Evolutionary conservation across 2,113 vertebrate genomes (phyloP).

Genomic region (Apaloderma vittatum): DNA sequence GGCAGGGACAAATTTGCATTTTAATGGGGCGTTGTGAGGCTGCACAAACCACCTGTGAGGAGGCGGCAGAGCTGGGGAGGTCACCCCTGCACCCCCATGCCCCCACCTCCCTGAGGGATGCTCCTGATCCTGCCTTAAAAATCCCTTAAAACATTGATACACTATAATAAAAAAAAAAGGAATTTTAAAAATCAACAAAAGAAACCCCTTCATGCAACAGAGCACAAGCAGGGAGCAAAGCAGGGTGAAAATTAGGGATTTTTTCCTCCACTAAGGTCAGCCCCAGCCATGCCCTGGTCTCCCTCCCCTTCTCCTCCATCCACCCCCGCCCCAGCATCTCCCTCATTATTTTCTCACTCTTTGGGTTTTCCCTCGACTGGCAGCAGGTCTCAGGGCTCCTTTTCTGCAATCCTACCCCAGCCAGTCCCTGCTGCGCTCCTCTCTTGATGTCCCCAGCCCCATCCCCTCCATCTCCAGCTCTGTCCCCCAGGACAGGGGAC

Average conservation of each 20-base stretch:
- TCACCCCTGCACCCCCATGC: not conserved
- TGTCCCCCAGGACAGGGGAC: not conserved
- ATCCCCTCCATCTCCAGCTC: fast-evolving
- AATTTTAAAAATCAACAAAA: no score
- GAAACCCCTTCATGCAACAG: fast-evolving
- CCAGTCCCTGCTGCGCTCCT: not conserved
- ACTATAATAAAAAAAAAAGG: fast-evolving
- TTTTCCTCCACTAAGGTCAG: fast-evolving
- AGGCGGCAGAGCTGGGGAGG: not conserved
- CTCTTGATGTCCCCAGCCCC: not conserved
- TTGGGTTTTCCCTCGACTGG: fast-evolving
- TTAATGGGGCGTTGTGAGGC: constrained; percentile 8
- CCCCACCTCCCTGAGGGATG: not conserved
- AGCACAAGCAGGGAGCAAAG: not conserved
- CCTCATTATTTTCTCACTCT: fast-evolving
- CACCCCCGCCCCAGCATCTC: not conserved
- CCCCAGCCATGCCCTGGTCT: not conserved
- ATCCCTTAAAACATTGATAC: not conserved
- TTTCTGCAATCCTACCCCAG: fast-evolving
- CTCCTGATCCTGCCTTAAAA: not conserved
- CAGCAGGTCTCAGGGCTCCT: not conserved
- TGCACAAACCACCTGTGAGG: not conserved
- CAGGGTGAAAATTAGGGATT: not conserved
- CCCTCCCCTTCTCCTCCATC: not conserved
- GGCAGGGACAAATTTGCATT: constrained; percentile 56